Evolutionary conservation across 2,113 vertebrate genomes (phyloP), one percentile per base, ranked within the genome.

Genomic region (Tauraco erythrolophus): DNA sequence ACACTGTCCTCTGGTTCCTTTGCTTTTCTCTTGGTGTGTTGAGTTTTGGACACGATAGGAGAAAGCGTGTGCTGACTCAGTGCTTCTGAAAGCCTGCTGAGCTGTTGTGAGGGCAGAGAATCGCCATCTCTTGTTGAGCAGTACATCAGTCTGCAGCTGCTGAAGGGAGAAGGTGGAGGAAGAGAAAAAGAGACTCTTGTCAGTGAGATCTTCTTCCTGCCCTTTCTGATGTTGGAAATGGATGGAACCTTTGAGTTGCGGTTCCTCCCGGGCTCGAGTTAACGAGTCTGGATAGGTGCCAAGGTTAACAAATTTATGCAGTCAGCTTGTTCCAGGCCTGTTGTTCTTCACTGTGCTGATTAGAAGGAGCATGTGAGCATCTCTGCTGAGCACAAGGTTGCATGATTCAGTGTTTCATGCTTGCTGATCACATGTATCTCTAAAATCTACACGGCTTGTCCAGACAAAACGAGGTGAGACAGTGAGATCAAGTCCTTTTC

Each of bases 61-160:
- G 28, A 31, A 39, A 46, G 12, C 0, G 3, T 54, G 39, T 28
- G 23, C 64, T 46, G 65, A 33, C 27, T 37, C 9, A 14, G 33
- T 1, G 22, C 33, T 61, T 11, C 56, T 16, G 37, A 51, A 60
- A 45, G 14, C 13, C 66, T 83, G 18, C 35, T 30, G 56, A 84
- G 57, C 31, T 46, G 33, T 19, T 54, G 33, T 46, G 48, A 25
- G 54, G 33, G 48, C 56, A 54, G 28, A 24, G n/a, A 28, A 19
- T 2, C 23, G n/a, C 28, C 28, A 15, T 64, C 56, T 23, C 65
- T 80, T 1, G 0, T 5, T 33, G 17, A 61, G 45, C 54, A 27
- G 54, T 4, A 37, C 22, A 6, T 39, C 57, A 48, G 30, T 14
- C 37, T 66, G 18, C 57, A 41, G 57, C 24, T 71, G 56, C 33